Evolutionary conservation across 2,113 vertebrate species (phyloP), one percentile per base, ranked within the genome.

Genomic region (Lynx canadensis): DNA sequence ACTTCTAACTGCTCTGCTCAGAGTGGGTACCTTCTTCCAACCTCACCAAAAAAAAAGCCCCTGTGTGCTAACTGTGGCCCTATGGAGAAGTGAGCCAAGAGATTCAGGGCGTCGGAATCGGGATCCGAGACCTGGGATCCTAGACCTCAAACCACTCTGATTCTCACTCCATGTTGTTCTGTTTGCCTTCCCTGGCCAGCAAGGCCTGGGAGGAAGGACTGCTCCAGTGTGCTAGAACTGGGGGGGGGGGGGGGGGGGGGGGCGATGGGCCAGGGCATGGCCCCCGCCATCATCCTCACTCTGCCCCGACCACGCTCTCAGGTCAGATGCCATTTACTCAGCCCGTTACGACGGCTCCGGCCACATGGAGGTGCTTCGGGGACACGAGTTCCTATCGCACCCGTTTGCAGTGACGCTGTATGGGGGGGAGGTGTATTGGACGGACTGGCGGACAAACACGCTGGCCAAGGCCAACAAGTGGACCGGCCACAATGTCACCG

Each of bases 381-480:
- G 99, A 36, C 99, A 99, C 4, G 99, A 99, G 97, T 99, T 99
- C 98, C 98, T 99, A 97, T 99, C 99, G 0, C 99, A 99, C 97
- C 99, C 99, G 3, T 99, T 99, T 14, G 99, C 99, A 1, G 99
- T 99, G 97, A 99, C 99, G 21, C 99, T 99, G 50, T 99, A 99
- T 0, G 99, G 99, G 0, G 99, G 99, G 0, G 99, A 99, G 98
- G 99, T 99, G 9, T 99, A 99, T 98, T 99, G 99, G 99, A 99
- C 99, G 0, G 99, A 99, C 98, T 99, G 99, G 99, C 98, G 99
- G 68, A 99, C 99, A 82, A 99, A 99, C 98, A 99, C 99, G 0
- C 97, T 99, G 98, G 99, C 99, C 97, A 99, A 99, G 98, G 99
- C 99, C 97, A 99, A 99, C 99, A 99, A 99, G 98, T 99, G 99